Conservation (phyloP, 2,113 vertebrate genomes). For the Talpa occidentalis region DNA sequence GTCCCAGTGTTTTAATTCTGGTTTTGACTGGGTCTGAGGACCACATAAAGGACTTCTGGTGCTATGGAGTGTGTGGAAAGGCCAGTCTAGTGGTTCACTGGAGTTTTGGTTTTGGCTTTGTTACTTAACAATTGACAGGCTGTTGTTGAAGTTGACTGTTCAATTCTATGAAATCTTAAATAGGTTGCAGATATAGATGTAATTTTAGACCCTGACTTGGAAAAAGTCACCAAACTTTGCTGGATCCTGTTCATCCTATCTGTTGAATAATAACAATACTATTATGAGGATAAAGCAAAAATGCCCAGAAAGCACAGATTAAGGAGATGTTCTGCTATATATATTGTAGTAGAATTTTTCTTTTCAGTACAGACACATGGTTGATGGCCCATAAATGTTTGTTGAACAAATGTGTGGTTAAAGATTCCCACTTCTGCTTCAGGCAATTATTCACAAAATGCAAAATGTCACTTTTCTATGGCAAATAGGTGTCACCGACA, state of each 20-base stretch:
- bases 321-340: not conserved
- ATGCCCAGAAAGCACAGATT: not conserved
- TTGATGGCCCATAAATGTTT: slow-evolving; percentile 15
- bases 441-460: slow-evolving; percentile 45
- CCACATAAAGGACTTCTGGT: not conserved
- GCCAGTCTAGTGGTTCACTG: not conserved
- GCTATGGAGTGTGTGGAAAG: not conserved
- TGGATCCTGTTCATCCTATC: not conserved
- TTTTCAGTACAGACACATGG: not conserved
- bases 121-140: not conserved
- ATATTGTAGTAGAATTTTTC: not conserved
- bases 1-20: not conserved
- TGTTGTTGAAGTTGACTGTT: not conserved
- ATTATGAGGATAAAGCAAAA: not conserved
- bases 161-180: not conserved
- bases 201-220: not conserved
- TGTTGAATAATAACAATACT: not conserved
- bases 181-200: not conserved
- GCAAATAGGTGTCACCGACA: not conserved
- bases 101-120: not conserved
- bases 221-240: not conserved
- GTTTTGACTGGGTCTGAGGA: not conserved
- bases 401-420: slow-evolving; percentile 21
- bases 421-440: slow-evolving; percentile 6
- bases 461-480: slow-evolving; percentile 38